Evolutionary conservation across 2,797 vertebrate genomes (phyloP).

Genomic region (Falco rusticolus): DNA sequence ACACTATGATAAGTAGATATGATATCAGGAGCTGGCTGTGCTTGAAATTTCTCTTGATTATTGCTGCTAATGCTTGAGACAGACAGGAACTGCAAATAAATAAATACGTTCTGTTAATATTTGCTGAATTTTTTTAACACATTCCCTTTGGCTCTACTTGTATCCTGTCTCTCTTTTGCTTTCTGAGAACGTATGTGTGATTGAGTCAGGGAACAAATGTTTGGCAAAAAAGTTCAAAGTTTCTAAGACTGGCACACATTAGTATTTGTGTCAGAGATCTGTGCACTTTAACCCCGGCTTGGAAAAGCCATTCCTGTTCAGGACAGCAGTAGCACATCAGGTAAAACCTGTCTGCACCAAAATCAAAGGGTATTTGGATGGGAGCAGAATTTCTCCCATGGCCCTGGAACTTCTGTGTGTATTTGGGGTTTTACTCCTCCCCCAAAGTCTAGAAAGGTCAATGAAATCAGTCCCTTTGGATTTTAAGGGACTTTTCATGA

Average conservation of each 20-base stretch:
- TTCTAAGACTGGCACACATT: conserved; percentile 10
- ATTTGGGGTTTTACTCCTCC: not conserved
- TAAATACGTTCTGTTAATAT: conserved; percentile 60
- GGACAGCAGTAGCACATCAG: not conserved
- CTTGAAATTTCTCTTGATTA: conserved; percentile 44
- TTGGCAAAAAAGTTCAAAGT: conserved; percentile 55
- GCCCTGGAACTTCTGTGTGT: not conserved
- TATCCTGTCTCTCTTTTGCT: not conserved
- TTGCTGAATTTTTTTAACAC: conserved; percentile 57
- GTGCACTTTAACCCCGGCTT: conserved; percentile 8
- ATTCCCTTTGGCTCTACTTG: conserved; percentile 45
- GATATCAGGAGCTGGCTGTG: conserved; percentile 40
- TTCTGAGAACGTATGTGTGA: conserved; percentile 40
- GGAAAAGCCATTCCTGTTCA: not conserved
- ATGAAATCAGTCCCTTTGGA: not conserved
- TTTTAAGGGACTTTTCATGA: not conserved
- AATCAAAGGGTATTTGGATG: not conserved
- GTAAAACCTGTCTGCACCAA: not conserved
- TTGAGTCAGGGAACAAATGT: conserved; percentile 29
- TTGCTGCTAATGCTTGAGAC: conserved; percentile 35
- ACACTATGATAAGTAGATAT: conserved; percentile 44
- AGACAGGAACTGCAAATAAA: conserved; percentile 67
- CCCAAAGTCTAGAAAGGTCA: not conserved
- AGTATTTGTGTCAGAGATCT: conserved; percentile 26
- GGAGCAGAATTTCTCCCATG: not conserved